Percentiles rank a stretch among this genome's conserved stretches.
phyloP scores from a whole-genome alignment of 2,797 vertebrate genomes.

The Cossypha dichroa region DNA sequence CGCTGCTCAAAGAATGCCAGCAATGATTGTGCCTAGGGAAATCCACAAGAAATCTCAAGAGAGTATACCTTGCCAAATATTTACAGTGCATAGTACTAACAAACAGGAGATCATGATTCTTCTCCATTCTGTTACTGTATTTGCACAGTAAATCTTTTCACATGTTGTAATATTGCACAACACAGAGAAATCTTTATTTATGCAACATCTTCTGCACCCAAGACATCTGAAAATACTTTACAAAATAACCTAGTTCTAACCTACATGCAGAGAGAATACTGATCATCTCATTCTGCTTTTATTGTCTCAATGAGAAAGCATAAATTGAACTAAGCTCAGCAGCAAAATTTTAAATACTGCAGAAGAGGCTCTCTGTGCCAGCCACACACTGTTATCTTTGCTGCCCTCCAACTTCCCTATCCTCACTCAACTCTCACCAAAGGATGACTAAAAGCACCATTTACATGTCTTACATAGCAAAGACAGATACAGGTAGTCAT shows the following conservation, averaged over 20 bases:
- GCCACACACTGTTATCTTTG: background rate
- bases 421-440: background rate
- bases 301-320: constrained; percentile 37
- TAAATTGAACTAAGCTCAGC: constrained; percentile 22
- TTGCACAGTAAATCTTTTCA: constrained; percentile 55
- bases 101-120: constrained; percentile 44
- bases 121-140: constrained; percentile 41
- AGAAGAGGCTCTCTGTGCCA: background rate
- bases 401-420: background rate
- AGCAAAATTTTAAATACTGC: background rate
- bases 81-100: background rate
- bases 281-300: constrained; percentile 43
- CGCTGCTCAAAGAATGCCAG: background rate
- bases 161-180: background rate
- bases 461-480: background rate
- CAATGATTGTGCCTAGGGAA: background rate
- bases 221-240: constrained; percentile 48
- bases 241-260: constrained; percentile 48
- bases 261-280: constrained; percentile 46
- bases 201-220: constrained; percentile 27
- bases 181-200: constrained; percentile 47
- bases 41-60: constrained; percentile 1
- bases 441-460: constrained; percentile 20
- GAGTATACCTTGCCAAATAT: constrained; percentile 39
- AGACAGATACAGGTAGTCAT: background rate